A percentile compares a stretch with the other conserved stretches of the same genome.
phyloP scores from a whole-genome alignment of 2,797 vertebrate species.

The Falco concolor region DNA sequence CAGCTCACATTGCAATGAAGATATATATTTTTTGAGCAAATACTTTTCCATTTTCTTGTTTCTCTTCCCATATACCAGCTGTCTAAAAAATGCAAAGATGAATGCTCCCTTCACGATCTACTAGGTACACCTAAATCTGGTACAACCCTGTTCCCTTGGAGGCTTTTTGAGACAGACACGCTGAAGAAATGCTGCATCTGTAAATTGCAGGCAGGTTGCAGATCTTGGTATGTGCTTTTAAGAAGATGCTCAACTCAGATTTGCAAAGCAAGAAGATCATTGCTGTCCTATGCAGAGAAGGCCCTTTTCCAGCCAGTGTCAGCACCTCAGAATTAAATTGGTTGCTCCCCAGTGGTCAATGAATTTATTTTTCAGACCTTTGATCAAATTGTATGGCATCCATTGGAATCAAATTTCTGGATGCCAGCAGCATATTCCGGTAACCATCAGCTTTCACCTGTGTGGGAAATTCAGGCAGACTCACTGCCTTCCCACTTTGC shows the following conservation, averaged over 20 bases:
- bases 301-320: neutral
- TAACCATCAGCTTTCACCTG: neutral
- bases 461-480: neutral
- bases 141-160: neutral
- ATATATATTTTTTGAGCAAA: neutral
- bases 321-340: neutral
- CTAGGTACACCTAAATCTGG: neutral
- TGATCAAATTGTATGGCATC: neutral
- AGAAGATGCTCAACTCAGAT: neutral
- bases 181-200: neutral
- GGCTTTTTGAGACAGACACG: neutral
- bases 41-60: neutral
- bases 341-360: neutral
- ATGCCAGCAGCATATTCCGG: neutral
- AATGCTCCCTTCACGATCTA: neutral
- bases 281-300: neutral
- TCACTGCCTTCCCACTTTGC: neutral
- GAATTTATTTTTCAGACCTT: neutral
- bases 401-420: neutral
- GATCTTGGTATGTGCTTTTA: neutral
- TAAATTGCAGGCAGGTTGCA: neutral
- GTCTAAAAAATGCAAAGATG: neutral
- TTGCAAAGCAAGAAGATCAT: neutral
- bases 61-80: neutral
- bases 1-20: neutral